phyloP scores from a whole-genome alignment of 2,888 invertebrate genomes.

The Eurytoma adleriae region DNA sequence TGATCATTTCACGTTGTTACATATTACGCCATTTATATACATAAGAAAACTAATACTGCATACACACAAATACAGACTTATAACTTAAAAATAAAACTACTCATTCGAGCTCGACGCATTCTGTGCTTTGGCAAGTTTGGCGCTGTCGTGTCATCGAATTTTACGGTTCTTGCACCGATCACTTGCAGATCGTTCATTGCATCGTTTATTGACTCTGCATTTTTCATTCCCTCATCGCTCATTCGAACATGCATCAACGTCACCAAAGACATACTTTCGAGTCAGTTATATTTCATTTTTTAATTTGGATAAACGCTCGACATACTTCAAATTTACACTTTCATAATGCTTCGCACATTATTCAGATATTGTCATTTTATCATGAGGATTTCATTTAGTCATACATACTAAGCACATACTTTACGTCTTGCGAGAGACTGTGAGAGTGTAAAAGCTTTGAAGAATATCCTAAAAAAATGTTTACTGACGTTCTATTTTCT shows the following conservation, averaged over 20 bases:
- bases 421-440: background rate
- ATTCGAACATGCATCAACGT: slow-evolving; percentile 41
- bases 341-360: slow-evolving; percentile 21
- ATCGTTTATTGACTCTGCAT: slow-evolving; percentile 56
- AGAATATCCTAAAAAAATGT: slow-evolving; percentile 13
- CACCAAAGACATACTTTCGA: slow-evolving; percentile 24
- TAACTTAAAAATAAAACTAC: slow-evolving; percentile 14
- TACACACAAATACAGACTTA: background rate
- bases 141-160: slow-evolving; percentile 72
- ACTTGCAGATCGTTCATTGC: slow-evolving; percentile 50
- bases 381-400: background rate
- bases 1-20: slow-evolving; percentile 17
- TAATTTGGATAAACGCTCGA: background rate
- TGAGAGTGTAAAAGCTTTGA: slow-evolving; percentile 24
- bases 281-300: slow-evolving; percentile 18
- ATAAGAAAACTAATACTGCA: slow-evolving; percentile 4
- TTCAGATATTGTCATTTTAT: background rate
- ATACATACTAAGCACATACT: no score
- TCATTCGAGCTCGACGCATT: slow-evolving; percentile 60
- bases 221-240: slow-evolving; percentile 50
- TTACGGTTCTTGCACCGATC: slow-evolving; percentile 50
- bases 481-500: slow-evolving; percentile 53
- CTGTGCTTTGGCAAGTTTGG: slow-evolving; percentile 75
- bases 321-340: slow-evolving; percentile 12
- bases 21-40: slow-evolving; percentile 1